A percentile compares a stretch with the other conserved stretches of the same genome.
Evolutionary conservation across 2,113 vertebrate species (phyloP).

Genomic region (Odobenus rosmarus): DNA sequence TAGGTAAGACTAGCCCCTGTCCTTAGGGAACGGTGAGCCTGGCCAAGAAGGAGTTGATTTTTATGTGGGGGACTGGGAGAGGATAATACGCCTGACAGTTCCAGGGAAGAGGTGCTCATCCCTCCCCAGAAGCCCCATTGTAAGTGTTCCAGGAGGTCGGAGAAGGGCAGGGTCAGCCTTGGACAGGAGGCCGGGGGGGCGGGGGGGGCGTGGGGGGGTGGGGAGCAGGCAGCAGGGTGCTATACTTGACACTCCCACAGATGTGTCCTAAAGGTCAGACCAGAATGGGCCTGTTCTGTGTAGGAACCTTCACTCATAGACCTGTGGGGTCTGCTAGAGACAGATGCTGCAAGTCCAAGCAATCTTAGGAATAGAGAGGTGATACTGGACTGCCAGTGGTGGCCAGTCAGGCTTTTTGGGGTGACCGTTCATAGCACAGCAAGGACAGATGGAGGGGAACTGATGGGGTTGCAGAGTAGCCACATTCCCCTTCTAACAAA

Average conservation of each 20-base stretch:
- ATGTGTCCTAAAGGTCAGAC: rapidly evolving
- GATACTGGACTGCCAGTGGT: neutral
- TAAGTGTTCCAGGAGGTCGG: neutral
- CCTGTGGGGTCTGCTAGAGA: neutral
- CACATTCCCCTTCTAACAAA: neutral
- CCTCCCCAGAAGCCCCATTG: neutral
- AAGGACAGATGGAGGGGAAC: neutral
- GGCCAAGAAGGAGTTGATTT: neutral
- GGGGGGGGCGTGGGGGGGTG: rapidly evolving
- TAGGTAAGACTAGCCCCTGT: neutral
- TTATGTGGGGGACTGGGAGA: neutral
- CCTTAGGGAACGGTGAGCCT: neutral
- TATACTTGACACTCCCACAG: neutral
- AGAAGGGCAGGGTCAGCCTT: neutral
- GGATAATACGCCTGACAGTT: too few species aligned
- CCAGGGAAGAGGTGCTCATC: neutral
- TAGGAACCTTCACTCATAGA: neutral
- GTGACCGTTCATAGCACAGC: neutral
- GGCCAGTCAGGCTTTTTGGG: neutral
- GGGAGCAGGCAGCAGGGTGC: too few species aligned
- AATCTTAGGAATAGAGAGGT: neutral
- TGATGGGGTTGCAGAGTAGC: neutral
- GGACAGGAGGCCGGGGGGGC: too few species aligned
- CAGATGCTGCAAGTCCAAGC: neutral
- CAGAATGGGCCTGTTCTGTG: neutral